Evolutionary conservation across 64 coral and sea anemone genomes (phyloP).

Genomic region (Acropora yongei): DNA sequence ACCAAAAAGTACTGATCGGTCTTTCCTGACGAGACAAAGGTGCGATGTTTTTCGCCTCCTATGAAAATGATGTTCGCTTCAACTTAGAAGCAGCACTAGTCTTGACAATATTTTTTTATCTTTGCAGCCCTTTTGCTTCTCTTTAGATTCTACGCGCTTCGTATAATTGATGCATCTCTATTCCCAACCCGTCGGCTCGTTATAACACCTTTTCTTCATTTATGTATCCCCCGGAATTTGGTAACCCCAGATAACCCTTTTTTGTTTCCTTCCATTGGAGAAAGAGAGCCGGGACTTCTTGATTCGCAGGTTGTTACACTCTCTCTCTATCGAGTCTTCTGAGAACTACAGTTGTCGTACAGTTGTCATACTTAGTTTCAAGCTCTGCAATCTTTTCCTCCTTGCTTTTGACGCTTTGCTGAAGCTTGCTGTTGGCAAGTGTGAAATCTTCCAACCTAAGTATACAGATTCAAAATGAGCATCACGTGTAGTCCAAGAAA

Average conservation of each 20-base stretch:
- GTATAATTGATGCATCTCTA: too few species aligned
- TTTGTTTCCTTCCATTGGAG: too few species aligned
- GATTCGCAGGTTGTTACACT: too few species aligned
- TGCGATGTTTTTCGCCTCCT: neutral
- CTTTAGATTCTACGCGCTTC: too few species aligned
- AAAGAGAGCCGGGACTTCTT: too few species aligned
- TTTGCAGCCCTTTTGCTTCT: too few species aligned
- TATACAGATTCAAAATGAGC: neutral
- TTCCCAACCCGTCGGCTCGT: too few species aligned
- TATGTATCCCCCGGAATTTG: too few species aligned
- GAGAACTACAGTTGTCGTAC: neutral
- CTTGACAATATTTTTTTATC: too few species aligned
- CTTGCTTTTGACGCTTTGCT: slow-evolving; percentile 74
- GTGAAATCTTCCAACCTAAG: slow-evolving; percentile 82
- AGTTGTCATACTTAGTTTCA: slow-evolving; percentile 62
- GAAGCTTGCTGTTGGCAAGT: slow-evolving; percentile 79
- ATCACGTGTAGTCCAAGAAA: neutral
- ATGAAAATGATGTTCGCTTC: neutral
- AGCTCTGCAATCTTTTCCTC: slow-evolving; percentile 88
- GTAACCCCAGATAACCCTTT: too few species aligned
- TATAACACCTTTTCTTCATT: too few species aligned
- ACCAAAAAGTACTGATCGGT: neutral
- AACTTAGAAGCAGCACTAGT: neutral
- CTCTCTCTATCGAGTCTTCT: neutral
- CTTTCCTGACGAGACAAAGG: neutral